Percentiles rank a stretch among this genome's conserved stretches.
phyloP scores from a whole-genome alignment of 2,888 invertebrate species.

The Eupeodes latifasciatus region DNA sequence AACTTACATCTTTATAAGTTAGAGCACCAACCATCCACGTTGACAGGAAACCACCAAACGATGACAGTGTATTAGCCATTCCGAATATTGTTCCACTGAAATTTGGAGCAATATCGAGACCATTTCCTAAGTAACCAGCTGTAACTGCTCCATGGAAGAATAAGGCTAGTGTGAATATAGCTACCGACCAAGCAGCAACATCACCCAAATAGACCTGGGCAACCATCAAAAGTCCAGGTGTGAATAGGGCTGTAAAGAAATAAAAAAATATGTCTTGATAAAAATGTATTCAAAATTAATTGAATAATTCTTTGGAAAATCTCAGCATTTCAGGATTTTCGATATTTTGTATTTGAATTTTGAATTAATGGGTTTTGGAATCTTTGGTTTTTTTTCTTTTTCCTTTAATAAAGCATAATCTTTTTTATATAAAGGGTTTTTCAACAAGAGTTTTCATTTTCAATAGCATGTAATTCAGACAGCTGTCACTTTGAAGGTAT shows the following conservation, averaged over 20 bases:
- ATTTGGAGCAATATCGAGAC: slow-evolving; percentile 94
- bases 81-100: slow-evolving; percentile 95
- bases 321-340: too few species aligned
- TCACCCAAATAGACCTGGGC: slow-evolving; percentile 90
- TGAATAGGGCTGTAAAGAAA: slow-evolving; percentile 85
- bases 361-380: too few species aligned
- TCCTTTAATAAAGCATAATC: too few species aligned
- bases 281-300: background rate
- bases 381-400: too few species aligned
- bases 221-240: slow-evolving; percentile 90
- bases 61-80: slow-evolving; percentile 93
- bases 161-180: slow-evolving; percentile 91
- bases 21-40: slow-evolving; percentile 92
- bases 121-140: slow-evolving; percentile 93
- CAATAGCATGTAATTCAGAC: too few species aligned
- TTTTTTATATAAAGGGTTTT: too few species aligned
- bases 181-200: slow-evolving; percentile 89
- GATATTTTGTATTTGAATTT: too few species aligned
- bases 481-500: too few species aligned
- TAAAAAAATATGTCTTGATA: slow-evolving; percentile 1
- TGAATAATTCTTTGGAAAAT: too few species aligned
- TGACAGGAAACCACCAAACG: slow-evolving; percentile 92
- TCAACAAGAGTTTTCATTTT: too few species aligned
- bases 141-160: slow-evolving; percentile 94
- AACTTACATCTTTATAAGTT: slow-evolving; percentile 89